Conservation (phyloP, 2,113 vertebrate genomes). For the Acrocephalus arundinaceus region DNA sequence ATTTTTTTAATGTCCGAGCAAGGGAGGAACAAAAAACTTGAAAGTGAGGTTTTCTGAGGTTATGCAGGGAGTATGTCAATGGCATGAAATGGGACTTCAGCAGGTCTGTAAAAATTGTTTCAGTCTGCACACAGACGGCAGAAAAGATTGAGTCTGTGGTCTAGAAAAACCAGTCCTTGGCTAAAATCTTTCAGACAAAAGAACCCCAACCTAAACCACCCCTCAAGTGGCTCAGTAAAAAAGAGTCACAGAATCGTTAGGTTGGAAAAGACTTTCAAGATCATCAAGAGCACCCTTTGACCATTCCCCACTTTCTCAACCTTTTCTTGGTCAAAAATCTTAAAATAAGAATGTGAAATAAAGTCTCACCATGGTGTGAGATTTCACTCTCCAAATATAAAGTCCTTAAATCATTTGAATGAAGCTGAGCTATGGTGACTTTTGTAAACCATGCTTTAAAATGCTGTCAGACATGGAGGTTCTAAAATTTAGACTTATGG, state of each 20-base stretch:
- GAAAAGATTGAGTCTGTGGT: not conserved
- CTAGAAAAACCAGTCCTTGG: fast-evolving
- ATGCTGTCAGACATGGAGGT: not conserved
- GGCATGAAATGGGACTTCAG: not conserved
- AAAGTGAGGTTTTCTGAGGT: not conserved
- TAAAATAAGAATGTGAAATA: not conserved
- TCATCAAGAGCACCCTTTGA: not conserved
- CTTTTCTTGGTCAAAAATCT: not conserved
- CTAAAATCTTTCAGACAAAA: not conserved
- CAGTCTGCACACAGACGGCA: not conserved
- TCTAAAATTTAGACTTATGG: not conserved
- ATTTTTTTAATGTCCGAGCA: not conserved
- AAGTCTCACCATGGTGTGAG: not conserved
- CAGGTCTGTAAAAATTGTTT: not conserved
- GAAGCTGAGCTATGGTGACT: not conserved
- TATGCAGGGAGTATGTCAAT: not conserved
- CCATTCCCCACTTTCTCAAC: not conserved
- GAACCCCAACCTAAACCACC: fast-evolving
- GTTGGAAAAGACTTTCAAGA: not conserved
- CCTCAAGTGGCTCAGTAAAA: too few species aligned
- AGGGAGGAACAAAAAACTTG: not conserved
- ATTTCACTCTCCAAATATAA: not conserved
- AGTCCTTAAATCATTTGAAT: not conserved
- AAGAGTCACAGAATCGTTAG: not conserved
- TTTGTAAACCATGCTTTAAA: not conserved